These are phyloP conservation scores for Mesorhabditis sp. DNA, from an alignment of 2,888 invertebrate species.

Conservation along the genomic window DNA sequence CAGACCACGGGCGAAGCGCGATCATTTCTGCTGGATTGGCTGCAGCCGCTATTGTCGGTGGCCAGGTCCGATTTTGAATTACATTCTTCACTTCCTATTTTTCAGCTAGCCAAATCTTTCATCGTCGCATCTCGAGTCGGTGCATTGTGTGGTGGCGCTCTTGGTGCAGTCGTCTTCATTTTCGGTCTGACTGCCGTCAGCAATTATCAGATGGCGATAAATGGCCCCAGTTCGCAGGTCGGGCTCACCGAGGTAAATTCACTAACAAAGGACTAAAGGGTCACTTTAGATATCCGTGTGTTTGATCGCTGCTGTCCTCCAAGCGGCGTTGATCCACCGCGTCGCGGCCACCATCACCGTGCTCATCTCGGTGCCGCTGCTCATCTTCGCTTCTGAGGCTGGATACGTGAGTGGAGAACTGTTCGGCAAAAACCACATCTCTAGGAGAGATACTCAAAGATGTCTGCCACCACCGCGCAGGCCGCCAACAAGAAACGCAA, in stretches of 20 bases:
- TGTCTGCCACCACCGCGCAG: no score
- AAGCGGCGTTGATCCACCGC: not conserved
- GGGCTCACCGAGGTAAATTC: conserved; percentile 1
- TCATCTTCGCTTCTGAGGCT: not conserved
- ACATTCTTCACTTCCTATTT: not conserved
- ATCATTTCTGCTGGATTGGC: not conserved
- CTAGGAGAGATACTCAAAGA: no score
- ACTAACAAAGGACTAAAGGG: not conserved
- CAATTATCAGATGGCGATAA: conserved; percentile 31
- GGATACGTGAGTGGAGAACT: no score
- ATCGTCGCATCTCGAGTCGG: conserved; percentile 7
- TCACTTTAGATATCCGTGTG: not conserved
- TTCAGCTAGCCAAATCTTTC: not conserved
- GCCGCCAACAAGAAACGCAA: no score
- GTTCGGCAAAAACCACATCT: no score
- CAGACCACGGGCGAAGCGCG: conserved; percentile 8
- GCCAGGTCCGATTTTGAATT: not conserved
- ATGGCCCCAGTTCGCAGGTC: not conserved
- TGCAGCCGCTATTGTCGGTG: conserved; percentile 6
- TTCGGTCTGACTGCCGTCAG: conserved; percentile 34
- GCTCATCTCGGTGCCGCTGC: not conserved
- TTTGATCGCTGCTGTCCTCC: not conserved
- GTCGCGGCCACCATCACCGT: not conserved
- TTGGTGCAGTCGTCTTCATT: conserved; percentile 35
- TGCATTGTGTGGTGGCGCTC: conserved; percentile 9